Evolutionary conservation across 1,140 invertebrate species (phyloP).

Genomic region (Aphis craccivora): DNA sequence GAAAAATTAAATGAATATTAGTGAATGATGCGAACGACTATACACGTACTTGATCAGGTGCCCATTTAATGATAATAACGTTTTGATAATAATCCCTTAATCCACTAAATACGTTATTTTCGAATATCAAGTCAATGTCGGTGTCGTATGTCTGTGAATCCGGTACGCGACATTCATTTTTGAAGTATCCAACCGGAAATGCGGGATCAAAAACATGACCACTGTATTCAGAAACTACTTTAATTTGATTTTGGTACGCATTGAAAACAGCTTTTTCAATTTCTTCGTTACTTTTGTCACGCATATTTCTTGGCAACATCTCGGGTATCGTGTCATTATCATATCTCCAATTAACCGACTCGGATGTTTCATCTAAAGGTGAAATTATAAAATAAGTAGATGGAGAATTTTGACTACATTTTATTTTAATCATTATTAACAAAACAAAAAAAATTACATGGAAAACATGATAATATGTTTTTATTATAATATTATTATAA

Average conservation of each 20-base stretch:
- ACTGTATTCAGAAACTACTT: neutral
- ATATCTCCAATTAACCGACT: neutral
- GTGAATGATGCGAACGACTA: neutral
- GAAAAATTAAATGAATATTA: neutral
- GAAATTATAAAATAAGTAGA: neutral
- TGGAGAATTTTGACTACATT: neutral
- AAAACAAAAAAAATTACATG: neutral
- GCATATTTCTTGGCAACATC: conserved; percentile 13
- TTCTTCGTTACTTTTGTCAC: neutral
- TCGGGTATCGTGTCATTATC: conserved; percentile 1
- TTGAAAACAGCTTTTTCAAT: neutral
- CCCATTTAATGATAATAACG: neutral
- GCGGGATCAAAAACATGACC: neutral
- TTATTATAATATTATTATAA: neutral
- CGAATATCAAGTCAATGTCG: neutral
- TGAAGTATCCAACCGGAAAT: conserved; percentile 1
- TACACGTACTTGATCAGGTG: neutral
- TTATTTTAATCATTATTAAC: neutral
- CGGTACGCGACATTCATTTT: neutral
- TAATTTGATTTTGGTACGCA: neutral
- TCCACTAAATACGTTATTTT: neutral
- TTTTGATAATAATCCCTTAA: neutral
- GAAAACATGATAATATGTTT: no score
- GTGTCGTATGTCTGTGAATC: neutral
- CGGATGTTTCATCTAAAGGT: neutral